Base-by-base conservation (phyloP, 2,888 invertebrate species). In the Hypomecis atomaria region DNA sequence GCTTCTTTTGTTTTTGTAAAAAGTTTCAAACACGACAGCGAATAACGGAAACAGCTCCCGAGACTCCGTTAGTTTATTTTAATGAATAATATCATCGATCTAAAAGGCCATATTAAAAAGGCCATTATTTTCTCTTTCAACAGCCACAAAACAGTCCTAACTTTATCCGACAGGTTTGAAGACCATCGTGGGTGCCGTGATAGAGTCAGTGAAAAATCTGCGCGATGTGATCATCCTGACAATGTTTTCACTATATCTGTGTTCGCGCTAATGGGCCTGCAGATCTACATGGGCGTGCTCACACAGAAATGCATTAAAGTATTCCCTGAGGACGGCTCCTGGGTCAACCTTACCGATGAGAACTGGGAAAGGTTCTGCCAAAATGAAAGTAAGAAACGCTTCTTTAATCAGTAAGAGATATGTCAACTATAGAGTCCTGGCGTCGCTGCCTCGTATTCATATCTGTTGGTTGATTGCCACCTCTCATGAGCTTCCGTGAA, bases 161-260 rank as follows among this genome's bases (percentile, higher is more conserved):
- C 10, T 40, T 3, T 44, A 42, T 62, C 64, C 66, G 85, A 56
- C 90, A 99, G 99, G 99, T 94, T 95, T 99, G 94, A 99, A 99
- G 95, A 99, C 99, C 85, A 99, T 99, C 94, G 99, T 99, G 85
- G 99, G 99, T 91, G 99, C 99, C 94, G 98, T 99, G 90, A 98
- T 99, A 94, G 99, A 99, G 94, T 99, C 99, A 79, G 99, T 99
- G 91, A 98, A 99, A 94, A 98, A 99, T 95, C 97, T 99, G 84
- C 96, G 99, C 86, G 99, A 99, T 95, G 99, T 99, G 95, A 98
- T 99, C 94, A 99, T 99, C 94, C 95, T 99, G 94, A 99, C 99
- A 85, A 97, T 99, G 96, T 99, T 99, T 94, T 98, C 99, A 83
- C 95, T 99, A 83, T n/a, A 83, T 99, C 99, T 86, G 98, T 99